Evolutionary conservation across 2,113 vertebrate species (phyloP), one percentile per base, ranked within the genome.

Genomic region (Apistogramma diplotaenia): DNA sequence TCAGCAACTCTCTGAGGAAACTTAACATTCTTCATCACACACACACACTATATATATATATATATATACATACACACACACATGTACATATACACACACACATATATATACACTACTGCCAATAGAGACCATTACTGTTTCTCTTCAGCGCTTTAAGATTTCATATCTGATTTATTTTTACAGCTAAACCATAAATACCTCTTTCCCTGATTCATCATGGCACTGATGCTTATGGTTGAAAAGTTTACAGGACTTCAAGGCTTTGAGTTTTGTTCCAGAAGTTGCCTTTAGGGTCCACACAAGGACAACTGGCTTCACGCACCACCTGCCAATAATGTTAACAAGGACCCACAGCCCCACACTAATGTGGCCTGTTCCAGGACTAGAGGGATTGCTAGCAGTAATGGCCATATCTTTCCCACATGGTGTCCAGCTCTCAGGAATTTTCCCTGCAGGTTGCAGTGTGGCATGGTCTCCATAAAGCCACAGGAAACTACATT

Each of bases 281-380:
- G 79, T 84, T 91, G 84, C 87, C 90, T 84, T 87, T 7, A 73
- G 92, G 92, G 85, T 83, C 82, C 55, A 76, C 72, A 86, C 76
- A 82, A 88, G 89, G 89, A 90, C 91, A 88, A 91, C 87, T 87
- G 89, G 84, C 89, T 93, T 93, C 82, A 93, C 71, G 89, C 92
- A 84, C 89, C 92, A 92, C 79, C 89, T 90, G 92, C 92, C 93
- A 94, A 93, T 94, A 91, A 92, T 88, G 84, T 89, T 91, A 94
- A 93, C 84, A 87, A 89, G 82, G 82, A 87, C 83, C 85, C 80
- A 33, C 78, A 80, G 89, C 78, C 72, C 46, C 71, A 43, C 75
- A 55, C 73, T 77, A 83, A 87, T 82, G 89, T 77, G 87, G 80
- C 73, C 83, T 65, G 79, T 81, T 93, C 84, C 86, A 85, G 79